phyloP scores from a whole-genome alignment of 2,113 vertebrate species.

The Phylloscopus whistleri region DNA sequence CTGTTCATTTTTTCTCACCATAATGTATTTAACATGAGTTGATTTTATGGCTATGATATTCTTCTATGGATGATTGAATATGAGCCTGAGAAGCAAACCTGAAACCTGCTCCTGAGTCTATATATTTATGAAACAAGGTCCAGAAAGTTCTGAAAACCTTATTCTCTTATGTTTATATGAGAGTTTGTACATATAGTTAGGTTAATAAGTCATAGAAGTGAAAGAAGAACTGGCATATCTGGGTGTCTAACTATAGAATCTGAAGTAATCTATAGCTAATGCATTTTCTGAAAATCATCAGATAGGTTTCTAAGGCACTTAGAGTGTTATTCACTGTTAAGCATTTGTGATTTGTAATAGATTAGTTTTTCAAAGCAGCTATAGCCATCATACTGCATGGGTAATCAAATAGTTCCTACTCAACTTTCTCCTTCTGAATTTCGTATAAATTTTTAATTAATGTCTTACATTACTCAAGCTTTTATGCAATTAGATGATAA shows the following conservation, averaged over 20 bases:
- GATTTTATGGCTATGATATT: neutral
- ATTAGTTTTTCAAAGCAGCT: slow-evolving; percentile 25
- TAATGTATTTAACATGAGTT: neutral
- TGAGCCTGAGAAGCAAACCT: neutral
- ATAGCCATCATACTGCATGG: neutral
- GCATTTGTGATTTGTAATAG: neutral
- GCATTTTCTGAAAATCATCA: neutral
- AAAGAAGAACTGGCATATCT: neutral
- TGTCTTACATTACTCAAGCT: slow-evolving; percentile 37
- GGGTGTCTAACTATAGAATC: neutral
- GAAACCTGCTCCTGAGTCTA: neutral
- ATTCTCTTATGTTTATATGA: neutral
- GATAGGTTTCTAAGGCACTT: neutral
- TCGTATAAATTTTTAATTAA: slow-evolving; percentile 68
- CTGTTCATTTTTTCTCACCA: neutral
- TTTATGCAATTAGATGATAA: slow-evolving; percentile 64
- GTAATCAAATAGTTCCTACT: slow-evolving; percentile 24
- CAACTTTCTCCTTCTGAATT: slow-evolving; percentile 42
- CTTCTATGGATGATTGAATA: neutral
- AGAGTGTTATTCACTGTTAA: neutral
- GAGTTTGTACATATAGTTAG: neutral
- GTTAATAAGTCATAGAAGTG: neutral
- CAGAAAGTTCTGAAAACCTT: neutral
- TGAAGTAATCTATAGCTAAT: neutral
- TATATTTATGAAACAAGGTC: neutral